A percentile compares a stretch with the other conserved stretches of the same genome.
Conservation (phyloP, 2,888 invertebrate genomes). For the Coelopa pilipes region DNA sequence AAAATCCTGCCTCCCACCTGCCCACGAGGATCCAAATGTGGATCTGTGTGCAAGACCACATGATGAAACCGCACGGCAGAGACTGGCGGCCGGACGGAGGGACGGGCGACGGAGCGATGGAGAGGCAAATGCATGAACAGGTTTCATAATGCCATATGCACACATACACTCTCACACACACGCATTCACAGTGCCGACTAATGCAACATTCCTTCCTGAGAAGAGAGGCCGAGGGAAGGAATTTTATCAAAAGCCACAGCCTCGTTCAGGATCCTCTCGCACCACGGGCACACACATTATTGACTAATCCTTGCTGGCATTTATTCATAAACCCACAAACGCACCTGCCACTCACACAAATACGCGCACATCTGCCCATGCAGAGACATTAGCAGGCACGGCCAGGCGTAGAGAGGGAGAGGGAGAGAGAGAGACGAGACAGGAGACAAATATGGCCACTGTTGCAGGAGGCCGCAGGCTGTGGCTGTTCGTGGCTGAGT, state of each 20-base stretch:
- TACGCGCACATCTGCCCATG: background rate
- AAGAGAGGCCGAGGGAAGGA: background rate
- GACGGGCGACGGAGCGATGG: background rate
- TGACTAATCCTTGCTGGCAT: constrained; percentile 11
- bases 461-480: background rate
- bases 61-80: too few species aligned
- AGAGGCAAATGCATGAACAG: background rate
- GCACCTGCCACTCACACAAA: constrained; percentile 16
- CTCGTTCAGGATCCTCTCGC: background rate
- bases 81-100: too few species aligned
- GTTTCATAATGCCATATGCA: background rate
- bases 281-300: background rate
- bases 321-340: constrained; percentile 12
- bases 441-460: background rate
- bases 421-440: too few species aligned
- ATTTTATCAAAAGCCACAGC: constrained; percentile 12
- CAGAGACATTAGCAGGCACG: background rate
- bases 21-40: too few species aligned
- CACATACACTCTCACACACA: too few species aligned
- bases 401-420: background rate
- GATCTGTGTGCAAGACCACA: too few species aligned
- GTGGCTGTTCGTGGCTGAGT: constrained; percentile 4
- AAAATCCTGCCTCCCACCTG: too few species aligned
- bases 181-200: background rate
- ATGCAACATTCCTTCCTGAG: background rate